These are phyloP conservation scores for Gastrophryne carolinensis DNA, from an alignment of 2,797 vertebrate genomes.

Conservation along the genomic window DNA sequence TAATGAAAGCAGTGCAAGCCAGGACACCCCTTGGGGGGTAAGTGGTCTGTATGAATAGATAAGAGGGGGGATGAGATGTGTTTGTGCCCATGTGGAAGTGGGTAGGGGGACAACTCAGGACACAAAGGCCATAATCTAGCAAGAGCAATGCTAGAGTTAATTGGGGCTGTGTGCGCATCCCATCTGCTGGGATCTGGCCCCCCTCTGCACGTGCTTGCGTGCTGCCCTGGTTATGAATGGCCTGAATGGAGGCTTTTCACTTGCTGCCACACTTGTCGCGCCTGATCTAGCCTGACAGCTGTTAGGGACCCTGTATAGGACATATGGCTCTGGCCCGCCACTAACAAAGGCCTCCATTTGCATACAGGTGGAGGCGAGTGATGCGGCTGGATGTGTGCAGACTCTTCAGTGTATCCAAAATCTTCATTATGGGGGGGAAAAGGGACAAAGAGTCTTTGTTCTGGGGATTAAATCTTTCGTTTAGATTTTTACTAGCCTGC, in stretches of 20 bases:
- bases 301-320: constrained; percentile 54
- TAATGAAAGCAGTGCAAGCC: background rate
- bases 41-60: background rate
- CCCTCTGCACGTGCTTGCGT: constrained; percentile 25
- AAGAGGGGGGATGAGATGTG: background rate
- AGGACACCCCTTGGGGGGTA: background rate
- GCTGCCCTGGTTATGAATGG: constrained; percentile 44
- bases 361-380: constrained; percentile 83
- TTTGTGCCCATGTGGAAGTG: background rate
- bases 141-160: constrained; percentile 44
- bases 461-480: background rate
- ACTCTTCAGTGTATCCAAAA: background rate
- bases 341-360: constrained; percentile 65
- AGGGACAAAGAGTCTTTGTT: background rate
- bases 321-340: constrained; percentile 65
- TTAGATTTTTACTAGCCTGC: background rate
- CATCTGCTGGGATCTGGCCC: constrained; percentile 57
- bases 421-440: too few species aligned
- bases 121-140: constrained; percentile 48
- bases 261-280: constrained; percentile 65
- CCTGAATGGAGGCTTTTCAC: constrained; percentile 64
- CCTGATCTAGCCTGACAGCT: constrained; percentile 21
- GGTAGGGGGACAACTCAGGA: constrained; percentile 42
- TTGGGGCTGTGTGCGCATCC: constrained; percentile 60
- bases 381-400: background rate